Evolutionary conservation across 1,140 invertebrate genomes (phyloP).

Genomic region (Drosophila ambigua): DNA sequence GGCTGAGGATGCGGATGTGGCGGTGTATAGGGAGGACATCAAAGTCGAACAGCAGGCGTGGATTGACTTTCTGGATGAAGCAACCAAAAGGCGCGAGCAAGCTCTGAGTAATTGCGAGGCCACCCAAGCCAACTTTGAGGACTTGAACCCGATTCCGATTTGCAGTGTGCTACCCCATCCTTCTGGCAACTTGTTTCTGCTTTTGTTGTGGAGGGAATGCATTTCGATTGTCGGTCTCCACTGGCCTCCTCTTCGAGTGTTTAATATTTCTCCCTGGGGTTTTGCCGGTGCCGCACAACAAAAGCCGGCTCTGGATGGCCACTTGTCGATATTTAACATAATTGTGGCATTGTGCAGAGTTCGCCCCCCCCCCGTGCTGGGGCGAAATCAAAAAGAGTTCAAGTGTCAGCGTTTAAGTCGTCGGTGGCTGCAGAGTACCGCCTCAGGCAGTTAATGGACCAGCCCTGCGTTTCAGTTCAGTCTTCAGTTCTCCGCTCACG

Average conservation of each 20-base stretch:
- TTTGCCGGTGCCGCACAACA: slow-evolving; percentile 47
- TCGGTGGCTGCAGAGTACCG: slow-evolving; percentile 42
- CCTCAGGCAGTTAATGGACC: slow-evolving; percentile 64
- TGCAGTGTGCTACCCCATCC: not conserved
- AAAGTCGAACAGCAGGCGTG: slow-evolving; percentile 19
- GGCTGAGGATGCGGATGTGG: slow-evolving; percentile 1
- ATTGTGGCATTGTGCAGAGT: slow-evolving; percentile 71
- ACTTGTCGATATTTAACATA: slow-evolving; percentile 82
- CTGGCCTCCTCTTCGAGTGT: slow-evolving; percentile 50
- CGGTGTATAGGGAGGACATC: slow-evolving; percentile 4
- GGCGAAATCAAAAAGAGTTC: slow-evolving; percentile 77
- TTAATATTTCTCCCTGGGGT: slow-evolving; percentile 63
- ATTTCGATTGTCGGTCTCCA: slow-evolving; percentile 46
- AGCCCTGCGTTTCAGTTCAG: slow-evolving; percentile 17
- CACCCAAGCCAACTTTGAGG: not conserved
- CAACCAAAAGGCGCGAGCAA: not conserved
- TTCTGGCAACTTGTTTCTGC: too few relatives aligned
- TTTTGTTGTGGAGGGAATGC: not conserved
- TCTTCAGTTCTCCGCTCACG: not conserved
- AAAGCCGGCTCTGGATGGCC: slow-evolving; percentile 52
- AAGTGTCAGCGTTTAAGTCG: slow-evolving; percentile 70
- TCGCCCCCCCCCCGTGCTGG: slow-evolving; percentile 1
- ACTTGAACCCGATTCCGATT: not conserved
- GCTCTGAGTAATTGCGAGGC: not conserved
- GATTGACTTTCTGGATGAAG: slow-evolving; percentile 20